Evolutionary conservation across 2,888 invertebrate genomes (phyloP).

Genomic region (Cryptus armator): DNA sequence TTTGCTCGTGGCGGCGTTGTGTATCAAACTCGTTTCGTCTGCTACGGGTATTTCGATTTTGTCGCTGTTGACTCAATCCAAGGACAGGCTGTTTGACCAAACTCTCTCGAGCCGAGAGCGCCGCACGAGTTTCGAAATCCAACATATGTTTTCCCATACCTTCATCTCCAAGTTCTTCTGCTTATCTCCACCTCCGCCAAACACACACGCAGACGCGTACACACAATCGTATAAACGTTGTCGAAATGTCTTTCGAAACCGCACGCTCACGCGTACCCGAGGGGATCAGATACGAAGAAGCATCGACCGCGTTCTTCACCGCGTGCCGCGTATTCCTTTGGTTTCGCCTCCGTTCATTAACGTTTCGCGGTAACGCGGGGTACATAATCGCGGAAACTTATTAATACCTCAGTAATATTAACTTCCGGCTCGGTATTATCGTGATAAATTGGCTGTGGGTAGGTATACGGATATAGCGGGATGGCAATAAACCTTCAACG

Average conservation of each 20-base stretch:
- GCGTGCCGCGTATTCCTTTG: not conserved
- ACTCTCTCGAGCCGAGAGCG: constrained; percentile 17
- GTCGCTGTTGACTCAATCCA: constrained; percentile 42
- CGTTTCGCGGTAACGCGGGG: not conserved
- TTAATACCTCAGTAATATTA: not conserved
- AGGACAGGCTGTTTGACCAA: constrained; percentile 34
- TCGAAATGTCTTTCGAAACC: constrained; percentile 24
- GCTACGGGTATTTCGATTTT: constrained; percentile 27
- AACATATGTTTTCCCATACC: constrained; percentile 20
- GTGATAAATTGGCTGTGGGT: too few species aligned
- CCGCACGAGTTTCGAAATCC: constrained; percentile 23
- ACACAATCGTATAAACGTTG: constrained; percentile 15
- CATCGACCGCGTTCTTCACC: constrained; percentile 10
- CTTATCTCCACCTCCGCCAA: not conserved
- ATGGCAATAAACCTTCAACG: too few species aligned
- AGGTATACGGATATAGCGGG: too few species aligned
- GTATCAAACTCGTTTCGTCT: constrained; percentile 18
- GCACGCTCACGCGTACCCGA: not conserved
- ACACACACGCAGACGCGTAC: constrained; percentile 1
- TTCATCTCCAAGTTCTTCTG: not conserved
- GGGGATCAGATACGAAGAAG: constrained; percentile 1
- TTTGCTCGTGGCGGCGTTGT: not conserved
- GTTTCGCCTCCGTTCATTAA: constrained; percentile 20
- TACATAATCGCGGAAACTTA: not conserved
- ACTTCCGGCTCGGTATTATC: not conserved